phyloP scores from a whole-genome alignment of 2,888 invertebrate species.

The Trachelus troglodyta region DNA sequence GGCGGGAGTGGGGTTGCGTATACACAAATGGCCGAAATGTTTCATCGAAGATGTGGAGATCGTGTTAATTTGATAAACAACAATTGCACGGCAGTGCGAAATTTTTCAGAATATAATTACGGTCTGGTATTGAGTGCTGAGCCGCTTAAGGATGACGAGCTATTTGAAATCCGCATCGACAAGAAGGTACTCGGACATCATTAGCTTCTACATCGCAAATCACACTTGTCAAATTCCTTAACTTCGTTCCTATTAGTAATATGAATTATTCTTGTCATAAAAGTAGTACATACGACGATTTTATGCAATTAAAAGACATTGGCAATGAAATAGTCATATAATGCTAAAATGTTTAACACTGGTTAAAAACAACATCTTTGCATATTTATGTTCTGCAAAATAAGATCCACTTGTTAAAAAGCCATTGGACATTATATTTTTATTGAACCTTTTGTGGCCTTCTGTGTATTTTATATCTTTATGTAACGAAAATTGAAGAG shows the following conservation, averaged over 20 bases:
- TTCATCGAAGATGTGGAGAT: constrained; percentile 86
- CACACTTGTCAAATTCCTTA: constrained; percentile 6
- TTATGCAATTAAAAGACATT: neutral
- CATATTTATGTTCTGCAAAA: neutral
- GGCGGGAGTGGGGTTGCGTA: neutral
- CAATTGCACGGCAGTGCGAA: constrained; percentile 83
- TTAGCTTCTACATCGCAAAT: neutral
- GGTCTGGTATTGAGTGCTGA: constrained; percentile 87
- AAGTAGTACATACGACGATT: neutral
- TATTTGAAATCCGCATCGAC: constrained; percentile 89
- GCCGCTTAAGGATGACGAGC: constrained; percentile 81
- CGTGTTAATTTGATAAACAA: constrained; percentile 86
- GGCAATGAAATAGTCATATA: neutral
- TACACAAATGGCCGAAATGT: constrained; percentile 64
- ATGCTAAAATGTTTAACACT: neutral
- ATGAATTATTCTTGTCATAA: constrained; percentile 10
- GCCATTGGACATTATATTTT: neutral
- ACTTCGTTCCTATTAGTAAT: constrained; percentile 15
- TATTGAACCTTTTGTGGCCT: neutral
- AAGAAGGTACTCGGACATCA: constrained; percentile 76
- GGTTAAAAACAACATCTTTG: neutral
- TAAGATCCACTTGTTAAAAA: neutral
- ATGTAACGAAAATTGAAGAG: neutral
- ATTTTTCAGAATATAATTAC: constrained; percentile 86
- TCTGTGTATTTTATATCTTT: neutral